Base-by-base conservation (phyloP, 2,888 invertebrate species). In the Gastracanthus pulcherrimus region DNA sequence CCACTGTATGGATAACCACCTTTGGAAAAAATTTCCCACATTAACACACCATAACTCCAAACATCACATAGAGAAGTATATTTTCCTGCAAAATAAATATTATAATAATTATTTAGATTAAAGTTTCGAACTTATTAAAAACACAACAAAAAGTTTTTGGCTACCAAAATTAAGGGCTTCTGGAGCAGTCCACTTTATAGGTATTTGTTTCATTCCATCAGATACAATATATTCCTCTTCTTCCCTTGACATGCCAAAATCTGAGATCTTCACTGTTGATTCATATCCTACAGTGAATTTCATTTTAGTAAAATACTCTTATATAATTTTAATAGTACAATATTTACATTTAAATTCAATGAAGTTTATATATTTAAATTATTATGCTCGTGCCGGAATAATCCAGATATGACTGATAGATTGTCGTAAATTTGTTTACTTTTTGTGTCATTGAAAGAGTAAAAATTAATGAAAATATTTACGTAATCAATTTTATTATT, bases 181-280 rank as follows among this genome's bases (percentile, higher is more conserved):
- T 0, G 99, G 99, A 2, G 98, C 98, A 0, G 98, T 99, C 99
- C 99, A 99, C 92, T 99, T 99, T 82, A 99, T 98, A 0, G 99
- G 98, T 87, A 99, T 98, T 93, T 98, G 98, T 92, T 99, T 98
- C 97, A 98, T 97, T 45, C 98, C 98, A 86, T 98, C 98, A 3
- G 98, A 98, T 58, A 98, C 98, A 82, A 97, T 98, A 88, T 99
- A 99, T 91, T 98, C 98, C 91, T 98, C 97, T 90, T 98, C 98
- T 91, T 98, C 98, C 36, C 98, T 93, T 0, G 98, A 98, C 98
- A 99, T 99, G 84, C 98, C 98, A 93, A 98, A 99, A 92, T 99
- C 98, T 0, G 98, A 98, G 89, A 99, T 99, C 93, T 99, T 99
- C 4, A 98, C 98, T 76, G 95, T 95, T 87, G 96, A 96, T 86